Evolutionary conservation across 2,113 vertebrate species (phyloP).

Genomic region (Archilochus colubris): DNA sequence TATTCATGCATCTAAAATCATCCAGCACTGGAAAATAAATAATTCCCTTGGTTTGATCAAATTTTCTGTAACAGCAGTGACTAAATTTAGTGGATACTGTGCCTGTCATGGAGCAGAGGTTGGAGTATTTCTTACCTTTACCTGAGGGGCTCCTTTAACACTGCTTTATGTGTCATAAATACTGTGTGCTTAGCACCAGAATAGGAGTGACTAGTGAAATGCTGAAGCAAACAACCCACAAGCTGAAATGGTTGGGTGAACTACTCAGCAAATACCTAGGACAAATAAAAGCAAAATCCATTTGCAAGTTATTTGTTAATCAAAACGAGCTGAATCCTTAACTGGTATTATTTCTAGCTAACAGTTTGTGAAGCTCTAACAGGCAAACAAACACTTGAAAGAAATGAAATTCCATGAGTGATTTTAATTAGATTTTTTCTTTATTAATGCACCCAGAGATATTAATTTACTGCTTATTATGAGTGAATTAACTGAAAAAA

Average conservation of each 20-base stretch:
- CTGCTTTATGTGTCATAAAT: constrained; percentile 8
- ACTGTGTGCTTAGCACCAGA: neutral
- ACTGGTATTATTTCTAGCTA: constrained; percentile 47
- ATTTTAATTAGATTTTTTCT: constrained; percentile 66
- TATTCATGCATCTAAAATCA: constrained; percentile 37
- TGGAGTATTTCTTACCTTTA: constrained; percentile 32
- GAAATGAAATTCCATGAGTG: constrained; percentile 42
- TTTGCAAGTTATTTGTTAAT: constrained; percentile 59
- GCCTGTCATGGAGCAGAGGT: neutral
- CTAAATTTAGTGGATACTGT: constrained; percentile 28
- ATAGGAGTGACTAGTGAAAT: neutral
- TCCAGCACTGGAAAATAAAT: neutral
- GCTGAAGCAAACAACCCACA: neutral
- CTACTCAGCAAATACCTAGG: constrained; percentile 10
- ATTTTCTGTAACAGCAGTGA: neutral
- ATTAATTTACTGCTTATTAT: constrained; percentile 59
- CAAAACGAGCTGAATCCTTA: constrained; percentile 25
- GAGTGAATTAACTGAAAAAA: constrained; percentile 59
- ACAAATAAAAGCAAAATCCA: constrained; percentile 49
- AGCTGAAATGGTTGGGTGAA: neutral
- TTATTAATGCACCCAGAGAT: constrained; percentile 42
- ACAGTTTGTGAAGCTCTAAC: constrained; percentile 53
- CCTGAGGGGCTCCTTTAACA: constrained; percentile 20
- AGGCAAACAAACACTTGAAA: constrained; percentile 56
- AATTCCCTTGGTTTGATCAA: constrained; percentile 11